Conservation (phyloP, 2,797 vertebrate genomes). For the Notolepis coatsorum region DNA sequence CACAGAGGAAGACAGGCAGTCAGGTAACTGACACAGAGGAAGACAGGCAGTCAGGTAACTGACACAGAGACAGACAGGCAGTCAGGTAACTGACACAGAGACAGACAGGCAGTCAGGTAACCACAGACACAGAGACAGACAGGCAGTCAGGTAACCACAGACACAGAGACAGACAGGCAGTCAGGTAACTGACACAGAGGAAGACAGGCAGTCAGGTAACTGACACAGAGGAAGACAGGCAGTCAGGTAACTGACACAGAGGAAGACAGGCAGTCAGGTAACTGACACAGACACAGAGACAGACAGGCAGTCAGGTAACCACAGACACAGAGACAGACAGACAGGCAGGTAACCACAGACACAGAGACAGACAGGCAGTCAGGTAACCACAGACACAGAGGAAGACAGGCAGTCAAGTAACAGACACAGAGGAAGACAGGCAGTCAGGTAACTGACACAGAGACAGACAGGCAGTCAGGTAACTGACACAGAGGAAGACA, state of each 20-base stretch:
- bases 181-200: background rate
- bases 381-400: conserved; percentile 13
- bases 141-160: conserved; percentile 10
- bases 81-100: too few relatives aligned
- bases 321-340: conserved; percentile 7
- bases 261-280: background rate
- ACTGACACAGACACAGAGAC: conserved; percentile 17
- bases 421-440: too few relatives aligned
- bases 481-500: conserved; percentile 9
- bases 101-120: conserved; percentile 5
- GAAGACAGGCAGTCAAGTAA: conserved; percentile 4
- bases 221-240: conserved; percentile 8
- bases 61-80: conserved; percentile 12
- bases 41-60: conserved; percentile 7
- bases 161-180: conserved; percentile 1
- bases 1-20: background rate
- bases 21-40: conserved; percentile 11
- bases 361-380: background rate
- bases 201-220: conserved; percentile 11
- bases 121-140: conserved; percentile 9
- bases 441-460: background rate
- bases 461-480: too few relatives aligned
- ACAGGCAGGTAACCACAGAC: too few relatives aligned
- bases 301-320: conserved; percentile 7
- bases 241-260: background rate